phyloP scores from a whole-genome alignment of 1,140 invertebrate species.

The Apis cerana region DNA sequence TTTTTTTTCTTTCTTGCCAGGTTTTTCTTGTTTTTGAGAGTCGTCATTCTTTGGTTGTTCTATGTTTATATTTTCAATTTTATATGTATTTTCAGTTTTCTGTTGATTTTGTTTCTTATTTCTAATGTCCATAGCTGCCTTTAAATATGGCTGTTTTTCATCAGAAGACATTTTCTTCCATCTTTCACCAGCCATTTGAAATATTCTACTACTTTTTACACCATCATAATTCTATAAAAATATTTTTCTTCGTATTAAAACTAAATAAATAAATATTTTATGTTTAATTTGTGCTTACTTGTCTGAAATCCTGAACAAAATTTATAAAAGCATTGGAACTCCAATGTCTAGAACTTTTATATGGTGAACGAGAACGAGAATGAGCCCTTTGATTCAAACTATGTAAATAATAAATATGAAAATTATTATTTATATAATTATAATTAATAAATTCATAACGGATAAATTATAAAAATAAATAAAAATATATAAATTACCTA shows the following conservation, averaged over 20 bases:
- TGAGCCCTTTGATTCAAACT: slow-evolving; percentile 20
- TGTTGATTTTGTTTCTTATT: slow-evolving; percentile 46
- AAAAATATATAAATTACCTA: slow-evolving; percentile 22
- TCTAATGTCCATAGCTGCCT: slow-evolving; percentile 61
- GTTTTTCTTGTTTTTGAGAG: slow-evolving; percentile 37
- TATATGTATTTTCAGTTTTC: slow-evolving; percentile 31
- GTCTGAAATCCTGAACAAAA: slow-evolving; percentile 70
- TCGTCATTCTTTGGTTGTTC: slow-evolving; percentile 23
- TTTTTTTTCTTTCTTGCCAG: slow-evolving; percentile 45
- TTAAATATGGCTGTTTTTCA: slow-evolving; percentile 70
- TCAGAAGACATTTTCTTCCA: slow-evolving; percentile 69
- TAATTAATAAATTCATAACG: neutral
- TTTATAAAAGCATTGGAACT: slow-evolving; percentile 71
- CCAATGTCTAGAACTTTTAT: slow-evolving; percentile 48
- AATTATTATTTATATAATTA: neutral
- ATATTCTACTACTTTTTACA: slow-evolving; percentile 52
- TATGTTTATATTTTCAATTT: neutral
- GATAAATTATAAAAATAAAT: neutral
- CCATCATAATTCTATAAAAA: slow-evolving; percentile 41
- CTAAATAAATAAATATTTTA: neutral
- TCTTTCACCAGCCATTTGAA: slow-evolving; percentile 65
- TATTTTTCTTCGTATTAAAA: neutral
- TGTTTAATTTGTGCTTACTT: slow-evolving; percentile 53
- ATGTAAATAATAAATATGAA: neutral
- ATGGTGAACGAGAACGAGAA: slow-evolving; percentile 56